Evolutionary conservation across 2,888 invertebrate genomes (phyloP), one percentile per base, ranked within the genome.

Genomic region (Drosophila longiperda): DNA sequence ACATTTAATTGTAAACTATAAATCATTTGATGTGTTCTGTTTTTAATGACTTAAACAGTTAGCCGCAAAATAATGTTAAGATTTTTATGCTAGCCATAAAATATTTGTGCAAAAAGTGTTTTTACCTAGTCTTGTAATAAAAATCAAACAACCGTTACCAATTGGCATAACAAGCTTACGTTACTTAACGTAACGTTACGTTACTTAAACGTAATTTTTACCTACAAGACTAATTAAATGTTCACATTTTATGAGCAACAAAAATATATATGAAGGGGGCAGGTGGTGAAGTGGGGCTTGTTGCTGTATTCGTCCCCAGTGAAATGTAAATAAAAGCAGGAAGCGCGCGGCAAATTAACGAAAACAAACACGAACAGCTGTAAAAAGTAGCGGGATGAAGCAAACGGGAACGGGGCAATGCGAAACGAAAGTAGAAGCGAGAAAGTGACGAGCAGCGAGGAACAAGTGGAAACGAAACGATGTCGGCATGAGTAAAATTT

Each of bases 161-260:
- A 72, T 42, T 52, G 45, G 55, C 55, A 32, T 50, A 55, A 66
- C 33, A 33, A 26, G 67, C 42, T 53, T 48, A 32, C 59, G 49
- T 50, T 29, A 58, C 50, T 12, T 23, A 26, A n/a, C 12, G 38
- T 26, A n/a, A 12, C 15, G 29, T 45, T 7, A 40, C n/a, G 29
- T 38, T 20, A 62, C n/a, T 85, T 63, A 73, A 89, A 82, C 85
- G 80, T 68, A 62, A 89, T 74, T 85, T 85, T 88, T 86, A 88
- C 81, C 83, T 83, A 80, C 66, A 81, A 77, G 89, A 87, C 89
- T 90, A 87, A 87, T 87, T 87, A 87, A 90, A 87, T 90, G 87
- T 89, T 83, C 53, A 54, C 78, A 83, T 87, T 87, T 90, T 90
- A 85, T 86, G 90, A 62, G 84, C 74, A 50, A 20, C 48, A 40